Evolutionary conservation across 1,140 invertebrate genomes (phyloP).

Genomic region (Diorhabda sublineata): DNA sequence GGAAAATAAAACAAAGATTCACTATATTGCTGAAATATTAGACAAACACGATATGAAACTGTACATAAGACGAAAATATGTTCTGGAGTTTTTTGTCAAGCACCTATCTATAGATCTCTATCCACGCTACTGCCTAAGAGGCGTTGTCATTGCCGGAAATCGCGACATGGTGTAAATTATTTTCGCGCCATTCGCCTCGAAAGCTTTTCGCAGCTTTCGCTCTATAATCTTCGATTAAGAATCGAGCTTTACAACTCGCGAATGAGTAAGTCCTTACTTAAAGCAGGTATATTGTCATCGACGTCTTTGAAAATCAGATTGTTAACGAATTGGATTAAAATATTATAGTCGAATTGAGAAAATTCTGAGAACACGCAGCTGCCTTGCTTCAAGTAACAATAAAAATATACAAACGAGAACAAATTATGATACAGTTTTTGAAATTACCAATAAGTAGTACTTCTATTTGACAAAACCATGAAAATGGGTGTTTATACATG

Average conservation of each 20-base stretch:
- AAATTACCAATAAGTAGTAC: too few species aligned
- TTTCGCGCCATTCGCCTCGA: slow-evolving; percentile 1
- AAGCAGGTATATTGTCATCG: neutral
- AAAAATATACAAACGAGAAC: too few species aligned
- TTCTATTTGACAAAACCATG: too few species aligned
- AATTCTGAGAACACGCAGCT: neutral
- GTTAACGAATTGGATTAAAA: neutral
- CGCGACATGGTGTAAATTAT: slow-evolving; percentile 1
- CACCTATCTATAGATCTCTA: too few species aligned
- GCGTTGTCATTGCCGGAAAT: neutral
- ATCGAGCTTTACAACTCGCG: slow-evolving; percentile 1
- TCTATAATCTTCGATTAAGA: slow-evolving; percentile 1
- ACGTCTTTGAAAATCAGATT: slow-evolving; percentile 2
- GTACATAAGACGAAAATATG: too few species aligned
- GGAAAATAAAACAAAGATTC: too few species aligned
- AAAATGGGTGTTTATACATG: too few species aligned
- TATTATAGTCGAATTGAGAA: neutral
- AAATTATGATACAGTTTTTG: too few species aligned
- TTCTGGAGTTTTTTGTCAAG: too few species aligned
- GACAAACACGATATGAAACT: too few species aligned
- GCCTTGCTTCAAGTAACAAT: too few species aligned
- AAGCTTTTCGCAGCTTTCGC: slow-evolving; percentile 1
- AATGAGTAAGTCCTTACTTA: slow-evolving; percentile 2
- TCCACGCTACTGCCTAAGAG: neutral
- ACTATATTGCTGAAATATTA: too few species aligned